Base-by-base conservation (phyloP, 2,888 invertebrate species). In the Morinoia aosen region DNA sequence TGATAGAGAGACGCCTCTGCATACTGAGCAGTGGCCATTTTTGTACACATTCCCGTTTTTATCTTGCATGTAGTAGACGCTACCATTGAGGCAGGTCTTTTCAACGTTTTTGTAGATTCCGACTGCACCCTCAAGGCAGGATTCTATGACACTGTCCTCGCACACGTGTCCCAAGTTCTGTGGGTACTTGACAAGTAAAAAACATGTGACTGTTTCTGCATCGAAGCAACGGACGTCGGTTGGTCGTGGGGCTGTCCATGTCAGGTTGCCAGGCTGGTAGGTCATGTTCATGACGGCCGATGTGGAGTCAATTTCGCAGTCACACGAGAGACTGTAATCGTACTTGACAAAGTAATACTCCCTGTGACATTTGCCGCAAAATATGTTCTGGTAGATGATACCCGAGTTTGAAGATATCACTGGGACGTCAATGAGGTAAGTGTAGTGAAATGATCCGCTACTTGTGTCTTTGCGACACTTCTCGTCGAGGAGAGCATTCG, bases 321-420 rank as follows among this genome's bases (percentile, higher is more conserved):
- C 95, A 39, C 95, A 95, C 40, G 61, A 95, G 25, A 95, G 57
- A 39, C 64, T 95, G 95, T 61, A 95, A 16, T n/a, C n/a, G 39
- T 95, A 95, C 48, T 64, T 48, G 19, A n/a, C 25, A 40, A 61
- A 95, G 95, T 95, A 95, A n/a, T 95, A 95, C 64, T 97, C 97
- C 58, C 95, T 93, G 95, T 97, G 95, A 94, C 97, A 97, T 19
- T 19, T 91, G 25, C 96, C 96, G 91, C 97, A 97, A 94, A 96
- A 97, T 14, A 96, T 93, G 94, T 97, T 97, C 12, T 93, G 58
- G 95, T 97, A 97, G 12, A 96, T 96, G 10, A 96, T 64, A 12
- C 96, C 95, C 4, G 96, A 95, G 0, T 76, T 94, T 16, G 48
- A 40, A 64, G 96, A 96, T n/a, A 96, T 88, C 19, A 97, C 96